Base-by-base conservation (phyloP, 2,888 invertebrate species). In the Ethmia dodecea region DNA sequence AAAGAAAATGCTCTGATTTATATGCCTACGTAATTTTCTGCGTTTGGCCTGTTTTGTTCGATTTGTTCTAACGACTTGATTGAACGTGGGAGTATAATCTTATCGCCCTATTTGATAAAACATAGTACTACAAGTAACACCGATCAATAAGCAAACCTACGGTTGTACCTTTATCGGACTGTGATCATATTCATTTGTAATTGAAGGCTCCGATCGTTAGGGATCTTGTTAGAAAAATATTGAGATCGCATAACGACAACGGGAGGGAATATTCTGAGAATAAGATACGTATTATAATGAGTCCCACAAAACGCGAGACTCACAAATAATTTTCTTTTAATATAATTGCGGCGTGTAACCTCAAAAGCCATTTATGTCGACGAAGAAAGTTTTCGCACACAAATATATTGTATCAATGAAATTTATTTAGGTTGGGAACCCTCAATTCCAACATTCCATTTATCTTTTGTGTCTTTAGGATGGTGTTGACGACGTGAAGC, bases 71-170 rank as follows among this genome's bases (percentile, higher is more conserved):
- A 53, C 42, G 47, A 43, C 52, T 53, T 52, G 58, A 74, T 72
- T 75, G 71, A 71, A 55, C 57, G 54, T 51, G 53, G 55, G 36
- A 46, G 44, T 51, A 60, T 65, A 76, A 81, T 80, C 83, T 81
- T 79, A 83, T 81, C 81, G 72, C 51, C 37, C 37, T n/a, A n/a
- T 43, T 51, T 61, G 79, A 80, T 80, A 79, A 76, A 71, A 62
- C n/a, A 47, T 53, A 42, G 45, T 47, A 49, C 61, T 59, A 60
- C 58, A 44, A 20, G 22, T 32, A 24, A 44, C 48, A 43, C 43
- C 61, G 60, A 74, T 78, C 75, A 56, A 77, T 77, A 73, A 20
- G n/a, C n/a, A n/a, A n/a, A n/a, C n/a, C n/a, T n/a, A n/a, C n/a
- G n/a, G n/a, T n/a, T n/a, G n/a, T n/a, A n/a, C n/a, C n/a, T n/a